Evolutionary conservation across 2,797 vertebrate genomes (phyloP).

Genomic region (Rhinogobio ventralis): DNA sequence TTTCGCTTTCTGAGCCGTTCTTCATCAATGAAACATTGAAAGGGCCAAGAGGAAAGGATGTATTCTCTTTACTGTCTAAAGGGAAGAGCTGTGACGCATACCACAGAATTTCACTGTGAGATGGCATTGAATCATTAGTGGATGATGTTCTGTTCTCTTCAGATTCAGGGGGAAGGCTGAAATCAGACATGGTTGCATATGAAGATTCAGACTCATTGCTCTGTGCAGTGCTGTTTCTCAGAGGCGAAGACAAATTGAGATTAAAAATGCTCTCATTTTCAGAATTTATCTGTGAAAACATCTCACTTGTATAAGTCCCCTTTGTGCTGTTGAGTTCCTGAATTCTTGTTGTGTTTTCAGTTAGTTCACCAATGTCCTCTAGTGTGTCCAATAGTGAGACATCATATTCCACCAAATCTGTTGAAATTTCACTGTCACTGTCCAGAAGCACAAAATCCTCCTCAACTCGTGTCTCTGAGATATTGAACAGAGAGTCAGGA

Average conservation of each 20-base stretch:
- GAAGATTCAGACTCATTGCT: neutral
- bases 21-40: slow-evolving; percentile 57
- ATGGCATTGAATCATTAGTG: slow-evolving; percentile 51
- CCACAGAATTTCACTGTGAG: slow-evolving; percentile 24
- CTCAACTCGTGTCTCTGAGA: slow-evolving; percentile 19
- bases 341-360: slow-evolving; percentile 4
- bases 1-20: slow-evolving; percentile 53
- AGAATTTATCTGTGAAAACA: neutral
- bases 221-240: slow-evolving; percentile 31
- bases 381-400: slow-evolving; percentile 28
- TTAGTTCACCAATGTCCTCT: neutral
- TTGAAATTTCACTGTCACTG: slow-evolving; percentile 16
- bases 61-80: slow-evolving; percentile 36
- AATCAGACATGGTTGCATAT: neutral
- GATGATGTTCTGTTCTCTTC: slow-evolving; percentile 9
- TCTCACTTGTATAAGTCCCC: neutral
- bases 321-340: slow-evolving; percentile 24
- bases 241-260: neutral
- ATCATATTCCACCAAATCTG: slow-evolving; percentile 15
- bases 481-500: slow-evolving; percentile 27
- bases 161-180: neutral
- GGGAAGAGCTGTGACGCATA: slow-evolving; percentile 39
- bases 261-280: neutral
- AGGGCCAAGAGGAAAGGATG: slow-evolving; percentile 5
- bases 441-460: slow-evolving; percentile 59